Conservation (phyloP, 2,113 vertebrate species). For the Triplophysa dalaica region DNA sequence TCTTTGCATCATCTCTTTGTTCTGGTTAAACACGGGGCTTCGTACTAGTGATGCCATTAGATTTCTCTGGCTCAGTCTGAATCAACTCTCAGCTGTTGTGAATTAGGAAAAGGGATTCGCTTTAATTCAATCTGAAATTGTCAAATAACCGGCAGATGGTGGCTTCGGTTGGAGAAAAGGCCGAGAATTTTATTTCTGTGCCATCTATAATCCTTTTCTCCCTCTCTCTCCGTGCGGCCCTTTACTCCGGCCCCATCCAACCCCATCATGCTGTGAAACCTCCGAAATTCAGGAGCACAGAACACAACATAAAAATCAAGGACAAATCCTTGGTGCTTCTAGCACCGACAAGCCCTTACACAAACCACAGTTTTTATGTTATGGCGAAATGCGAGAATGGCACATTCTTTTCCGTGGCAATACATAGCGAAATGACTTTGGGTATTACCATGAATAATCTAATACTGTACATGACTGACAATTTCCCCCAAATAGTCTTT, state of each 20-base stretch:
- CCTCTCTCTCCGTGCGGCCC: conserved; percentile 19
- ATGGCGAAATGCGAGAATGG: background rate
- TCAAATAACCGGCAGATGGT: conserved; percentile 65
- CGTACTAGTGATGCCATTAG: conserved; percentile 29
- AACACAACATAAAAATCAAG: conserved; percentile 38
- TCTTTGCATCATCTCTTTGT: background rate
- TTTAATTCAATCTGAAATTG: conserved; percentile 72
- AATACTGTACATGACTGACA: background rate
- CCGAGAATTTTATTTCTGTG: conserved; percentile 57
- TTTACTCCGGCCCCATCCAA: conserved; percentile 7
- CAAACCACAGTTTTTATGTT: conserved; percentile 43
- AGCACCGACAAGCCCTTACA: conserved; percentile 9
- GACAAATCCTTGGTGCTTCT: conserved; percentile 35
- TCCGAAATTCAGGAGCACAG: conserved; percentile 8
- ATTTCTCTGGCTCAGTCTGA: conserved; percentile 14
- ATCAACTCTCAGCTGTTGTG: conserved; percentile 64
- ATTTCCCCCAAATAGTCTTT: conserved; percentile 8
- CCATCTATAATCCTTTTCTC: conserved; percentile 52
- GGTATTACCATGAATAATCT: background rate
- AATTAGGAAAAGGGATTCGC: conserved; percentile 64
- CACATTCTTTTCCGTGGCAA: background rate
- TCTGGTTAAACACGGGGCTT: conserved; percentile 3
- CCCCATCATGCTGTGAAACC: conserved; percentile 29
- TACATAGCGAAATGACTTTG: background rate
- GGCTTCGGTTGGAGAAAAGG: conserved; percentile 53